Evolutionary conservation across 1,140 invertebrate species (phyloP), one percentile per base, ranked within the genome.

Genomic region (Leptopilina boulardi): DNA sequence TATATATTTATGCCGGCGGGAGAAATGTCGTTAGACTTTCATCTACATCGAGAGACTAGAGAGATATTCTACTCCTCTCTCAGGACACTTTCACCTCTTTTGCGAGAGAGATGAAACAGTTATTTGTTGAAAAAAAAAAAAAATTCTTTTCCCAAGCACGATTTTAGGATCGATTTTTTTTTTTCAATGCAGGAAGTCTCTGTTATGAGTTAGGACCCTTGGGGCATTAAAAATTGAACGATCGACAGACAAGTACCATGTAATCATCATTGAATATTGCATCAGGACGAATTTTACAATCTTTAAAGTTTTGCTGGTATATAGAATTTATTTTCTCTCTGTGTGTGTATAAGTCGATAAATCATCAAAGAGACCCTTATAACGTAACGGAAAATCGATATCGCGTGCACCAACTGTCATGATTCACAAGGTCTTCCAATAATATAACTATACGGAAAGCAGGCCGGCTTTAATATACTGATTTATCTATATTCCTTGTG

Each of bases 201-300:
- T 21, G 13, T 23, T 59, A 9, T 26, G 59, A 41, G 71, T 38
- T 34, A 9, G 30, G 51, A 54, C 59, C 54, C 66, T 38, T 38
- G 54, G 38, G 13, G n/a, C 38, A 74, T 44, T 59, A 79, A 30
- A 30, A 30, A 79, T 70, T 82, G 76, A 80, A 66, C 72, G 77
- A 34, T 77, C 75, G 74, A 56, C 73, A 21, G 72, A 13, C 70
- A 44, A 44, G 74, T 74, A 44, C 26, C 73, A 71, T 70, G 38
- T 72, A 71, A 74, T 71, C 54, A 66, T 54, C 79, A 80, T 78
- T 82, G 79, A 9, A 82, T 75, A 79, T 81, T 80, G 77, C 71
- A 82, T 77, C 30, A 59, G 21, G 47, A 71, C 30, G n/a, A 66
- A n/a, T 78, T 47, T 19, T 66, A 59, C 34, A 18, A 21, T 34